A percentile compares a stretch with the other conserved stretches of the same genome.
phyloP scores from a whole-genome alignment of 2,797 vertebrate species.

The Sebastes itinus region DNA sequence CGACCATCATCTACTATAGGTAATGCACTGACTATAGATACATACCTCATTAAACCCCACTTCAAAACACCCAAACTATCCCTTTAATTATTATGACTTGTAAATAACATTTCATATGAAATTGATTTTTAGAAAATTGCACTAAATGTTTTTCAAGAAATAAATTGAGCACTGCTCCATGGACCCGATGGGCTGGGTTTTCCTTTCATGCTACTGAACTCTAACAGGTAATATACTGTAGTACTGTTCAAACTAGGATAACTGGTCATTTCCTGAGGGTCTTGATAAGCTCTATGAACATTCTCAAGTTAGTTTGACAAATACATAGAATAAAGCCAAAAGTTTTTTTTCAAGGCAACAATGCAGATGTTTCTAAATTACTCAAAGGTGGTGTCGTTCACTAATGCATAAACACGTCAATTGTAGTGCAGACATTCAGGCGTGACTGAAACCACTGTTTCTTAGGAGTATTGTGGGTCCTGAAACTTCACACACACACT shows the following conservation, averaged over 20 bases:
- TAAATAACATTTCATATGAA: background rate
- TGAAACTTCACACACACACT: conserved; percentile 25
- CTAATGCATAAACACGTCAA: background rate
- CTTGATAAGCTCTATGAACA: conserved; percentile 6
- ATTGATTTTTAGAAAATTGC: background rate
- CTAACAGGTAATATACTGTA: background rate
- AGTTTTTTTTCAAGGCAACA: background rate
- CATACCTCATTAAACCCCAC: no score
- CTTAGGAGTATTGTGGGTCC: background rate
- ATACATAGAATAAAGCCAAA: background rate
- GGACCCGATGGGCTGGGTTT: background rate
- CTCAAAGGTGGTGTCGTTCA: background rate
- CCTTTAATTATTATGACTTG: background rate
- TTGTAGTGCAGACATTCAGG: background rate
- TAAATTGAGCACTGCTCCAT: background rate
- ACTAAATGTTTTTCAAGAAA: background rate
- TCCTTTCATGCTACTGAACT: background rate
- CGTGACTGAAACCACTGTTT: conserved; percentile 4
- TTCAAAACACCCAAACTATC: no score
- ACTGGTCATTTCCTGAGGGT: background rate
- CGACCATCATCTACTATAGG: no score
- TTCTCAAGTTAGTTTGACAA: conserved; percentile 1
- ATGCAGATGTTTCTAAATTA: background rate
- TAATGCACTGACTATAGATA: no score
- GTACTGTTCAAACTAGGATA: conserved; percentile 7